These are phyloP conservation scores for Ibycter americanus DNA, from an alignment of 2,797 vertebrate species.

Conservation along the genomic window DNA sequence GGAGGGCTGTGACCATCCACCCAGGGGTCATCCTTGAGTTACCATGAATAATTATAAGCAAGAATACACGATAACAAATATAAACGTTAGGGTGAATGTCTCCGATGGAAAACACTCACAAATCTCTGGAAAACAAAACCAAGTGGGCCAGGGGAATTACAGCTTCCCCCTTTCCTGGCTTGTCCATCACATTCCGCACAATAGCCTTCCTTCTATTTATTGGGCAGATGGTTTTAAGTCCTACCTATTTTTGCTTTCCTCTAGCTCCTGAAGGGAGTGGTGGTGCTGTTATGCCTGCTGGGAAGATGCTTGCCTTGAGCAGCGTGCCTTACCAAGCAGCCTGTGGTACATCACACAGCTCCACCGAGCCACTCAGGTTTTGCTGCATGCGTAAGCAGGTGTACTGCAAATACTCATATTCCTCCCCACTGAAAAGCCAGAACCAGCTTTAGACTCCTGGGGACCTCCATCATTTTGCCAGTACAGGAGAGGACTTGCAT, in stretches of 20 bases:
- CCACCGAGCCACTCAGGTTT: background rate
- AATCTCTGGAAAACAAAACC: background rate
- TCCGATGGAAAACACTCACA: background rate
- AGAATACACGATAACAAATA: background rate
- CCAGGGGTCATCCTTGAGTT: background rate
- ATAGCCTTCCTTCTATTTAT: background rate
- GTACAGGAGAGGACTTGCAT: background rate
- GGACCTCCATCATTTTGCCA: background rate
- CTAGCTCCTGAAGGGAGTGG: background rate
- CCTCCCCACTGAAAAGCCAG: background rate
- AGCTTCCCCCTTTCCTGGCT: background rate
- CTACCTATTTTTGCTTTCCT: background rate
- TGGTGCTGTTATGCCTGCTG: background rate
- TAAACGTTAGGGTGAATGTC: rapidly evolving
- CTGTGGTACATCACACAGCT: background rate
- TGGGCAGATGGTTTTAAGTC: background rate
- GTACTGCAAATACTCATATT: background rate
- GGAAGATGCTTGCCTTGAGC: background rate
- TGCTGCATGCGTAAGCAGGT: background rate
- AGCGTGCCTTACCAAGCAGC: background rate
- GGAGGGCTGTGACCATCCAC: rapidly evolving
- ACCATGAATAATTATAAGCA: background rate
- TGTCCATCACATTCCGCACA: background rate
- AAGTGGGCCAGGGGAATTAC: background rate
- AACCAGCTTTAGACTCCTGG: background rate